Conservation (phyloP, 2,797 vertebrate genomes). For the Benthosema pterotum region DNA sequence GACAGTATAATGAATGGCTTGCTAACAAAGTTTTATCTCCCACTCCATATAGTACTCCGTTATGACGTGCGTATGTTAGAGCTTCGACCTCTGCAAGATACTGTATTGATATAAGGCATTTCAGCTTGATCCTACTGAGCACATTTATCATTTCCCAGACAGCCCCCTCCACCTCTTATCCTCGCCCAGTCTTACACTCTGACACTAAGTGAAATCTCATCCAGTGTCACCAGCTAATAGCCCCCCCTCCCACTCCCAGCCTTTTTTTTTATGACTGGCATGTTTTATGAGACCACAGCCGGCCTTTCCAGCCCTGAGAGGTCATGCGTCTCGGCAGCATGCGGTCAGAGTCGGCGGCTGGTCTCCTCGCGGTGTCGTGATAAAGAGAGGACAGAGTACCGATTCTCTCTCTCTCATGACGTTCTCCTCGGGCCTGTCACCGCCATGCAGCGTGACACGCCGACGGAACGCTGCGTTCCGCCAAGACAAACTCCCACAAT, state of each 20-base stretch:
- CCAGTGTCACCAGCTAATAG: slow-evolving; percentile 67
- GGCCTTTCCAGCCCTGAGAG: slow-evolving; percentile 62
- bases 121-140: slow-evolving; percentile 27
- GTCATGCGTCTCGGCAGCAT: slow-evolving; percentile 66
- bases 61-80: not conserved
- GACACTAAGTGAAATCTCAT: slow-evolving; percentile 75
- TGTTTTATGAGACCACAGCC: slow-evolving; percentile 76
- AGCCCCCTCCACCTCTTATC: slow-evolving; percentile 30
- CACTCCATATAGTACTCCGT: not conserved
- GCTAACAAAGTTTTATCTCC: slow-evolving; percentile 29
- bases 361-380: slow-evolving; percentile 70
- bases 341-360: slow-evolving; percentile 68
- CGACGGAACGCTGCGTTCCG: slow-evolving; percentile 50
- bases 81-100: slow-evolving; percentile 18
- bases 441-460: slow-evolving; percentile 21
- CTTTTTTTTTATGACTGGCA: slow-evolving; percentile 69
- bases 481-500: slow-evolving; percentile 19
- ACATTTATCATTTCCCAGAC: slow-evolving; percentile 48
- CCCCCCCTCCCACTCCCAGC: slow-evolving; percentile 59
- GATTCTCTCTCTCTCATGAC: no score
- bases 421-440: slow-evolving; percentile 45
- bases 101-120: slow-evolving; percentile 16
- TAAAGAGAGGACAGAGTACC: slow-evolving; percentile 62
- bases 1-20: slow-evolving; percentile 28
- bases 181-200: slow-evolving; percentile 63